phyloP scores from a whole-genome alignment of 2,888 invertebrate species.

The Dasysyrphus tricinctus region DNA sequence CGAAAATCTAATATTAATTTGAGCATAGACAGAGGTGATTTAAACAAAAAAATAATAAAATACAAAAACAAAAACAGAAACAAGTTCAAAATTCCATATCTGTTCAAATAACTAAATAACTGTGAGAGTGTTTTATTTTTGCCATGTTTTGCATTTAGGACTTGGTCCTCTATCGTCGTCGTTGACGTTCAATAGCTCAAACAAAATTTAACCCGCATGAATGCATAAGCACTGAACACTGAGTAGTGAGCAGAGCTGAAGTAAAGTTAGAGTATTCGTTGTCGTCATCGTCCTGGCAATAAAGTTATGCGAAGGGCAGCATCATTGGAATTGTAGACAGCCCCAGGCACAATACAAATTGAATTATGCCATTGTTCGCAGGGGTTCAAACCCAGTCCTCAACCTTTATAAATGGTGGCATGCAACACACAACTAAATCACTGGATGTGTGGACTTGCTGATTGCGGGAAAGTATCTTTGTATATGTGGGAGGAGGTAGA shows the following conservation, averaged over 20 bases:
- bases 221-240: conserved; percentile 27
- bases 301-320: conserved; percentile 62
- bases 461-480: conserved; percentile 15
- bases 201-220: conserved; percentile 44
- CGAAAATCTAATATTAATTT: conserved; percentile 48
- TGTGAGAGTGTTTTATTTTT: conserved; percentile 29
- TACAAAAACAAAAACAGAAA: background rate
- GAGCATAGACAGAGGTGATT: conserved; percentile 1
- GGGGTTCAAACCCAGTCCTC: conserved; percentile 44
- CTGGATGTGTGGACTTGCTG: conserved; percentile 38
- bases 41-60: conserved; percentile 2
- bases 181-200: conserved; percentile 54
- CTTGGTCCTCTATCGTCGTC: conserved; percentile 3
- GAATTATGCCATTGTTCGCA: conserved; percentile 65
- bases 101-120: conserved; percentile 12
- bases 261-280: background rate
- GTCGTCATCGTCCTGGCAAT: conserved; percentile 37
- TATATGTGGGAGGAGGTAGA: background rate
- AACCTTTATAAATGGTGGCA: conserved; percentile 11
- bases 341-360: conserved; percentile 62
- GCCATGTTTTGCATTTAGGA: conserved; percentile 13
- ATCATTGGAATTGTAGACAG: conserved; percentile 59
- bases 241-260: background rate
- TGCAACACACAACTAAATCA: conserved; percentile 20
- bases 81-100: background rate